A percentile compares a stretch with the other conserved stretches of the same genome.
Evolutionary conservation across 2,888 invertebrate species (phyloP).

Genomic region (Temnothorax rugatulus): DNA sequence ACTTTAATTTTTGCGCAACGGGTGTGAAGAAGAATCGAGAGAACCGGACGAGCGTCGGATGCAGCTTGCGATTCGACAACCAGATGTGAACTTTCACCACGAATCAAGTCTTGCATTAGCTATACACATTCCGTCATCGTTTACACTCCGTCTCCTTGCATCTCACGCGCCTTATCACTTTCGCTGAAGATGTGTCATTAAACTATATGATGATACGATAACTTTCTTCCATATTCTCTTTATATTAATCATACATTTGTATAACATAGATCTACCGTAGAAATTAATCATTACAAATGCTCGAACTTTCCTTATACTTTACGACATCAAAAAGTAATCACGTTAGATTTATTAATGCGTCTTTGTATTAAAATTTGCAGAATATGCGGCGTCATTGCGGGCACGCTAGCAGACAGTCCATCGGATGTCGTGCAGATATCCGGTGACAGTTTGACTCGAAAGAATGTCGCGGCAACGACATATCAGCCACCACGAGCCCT

Average conservation of each 20-base stretch:
- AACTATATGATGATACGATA: background rate
- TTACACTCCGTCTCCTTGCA: conserved; percentile 49
- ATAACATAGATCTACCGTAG: background rate
- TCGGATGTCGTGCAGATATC: conserved; percentile 88
- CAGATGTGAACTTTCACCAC: conserved; percentile 81
- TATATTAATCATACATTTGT: background rate
- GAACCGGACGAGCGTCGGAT: conserved; percentile 57
- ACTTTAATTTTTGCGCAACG: conserved; percentile 52
- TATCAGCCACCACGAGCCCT: conserved; percentile 61
- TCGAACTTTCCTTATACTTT: background rate
- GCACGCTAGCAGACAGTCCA: conserved; percentile 86
- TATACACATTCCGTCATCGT: conserved; percentile 62
- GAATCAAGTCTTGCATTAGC: conserved; percentile 61
- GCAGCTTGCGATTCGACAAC: conserved; percentile 64
- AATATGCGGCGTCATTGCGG: conserved; percentile 87
- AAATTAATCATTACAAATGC: background rate
- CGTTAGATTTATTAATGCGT: background rate
- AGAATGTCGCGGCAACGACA: conserved; percentile 78
- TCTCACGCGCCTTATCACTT: conserved; percentile 52
- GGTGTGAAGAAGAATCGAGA: conserved; percentile 59
- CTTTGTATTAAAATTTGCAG: conserved; percentile 84
- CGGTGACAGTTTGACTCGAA: conserved; percentile 74
- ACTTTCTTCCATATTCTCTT: conserved; percentile 14
- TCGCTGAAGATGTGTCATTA: conserved; percentile 35
- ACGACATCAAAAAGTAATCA: background rate